Base-by-base conservation (phyloP, 2,113 vertebrate genomes). In the Mobula hypostoma region DNA sequence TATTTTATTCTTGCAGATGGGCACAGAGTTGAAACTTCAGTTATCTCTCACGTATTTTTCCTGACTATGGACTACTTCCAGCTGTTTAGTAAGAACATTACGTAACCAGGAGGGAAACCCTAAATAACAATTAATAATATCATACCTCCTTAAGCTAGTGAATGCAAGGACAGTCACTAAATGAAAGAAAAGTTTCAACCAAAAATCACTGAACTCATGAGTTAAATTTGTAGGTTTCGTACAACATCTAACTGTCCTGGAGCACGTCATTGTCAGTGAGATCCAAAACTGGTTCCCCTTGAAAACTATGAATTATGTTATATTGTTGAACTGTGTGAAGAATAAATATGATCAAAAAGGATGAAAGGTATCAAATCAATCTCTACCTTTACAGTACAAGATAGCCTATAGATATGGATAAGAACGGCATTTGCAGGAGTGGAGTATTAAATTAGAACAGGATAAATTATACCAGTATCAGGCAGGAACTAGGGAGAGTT, bases 321-420 rank as follows among this genome's bases (percentile, higher is more conserved):
- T 74, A 74, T 24, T 74, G 4, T 17, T 68, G 15, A 9, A 68
- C 9, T 68, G 66, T 74, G 70, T 8, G 48, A 83, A 56, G 80
- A 83, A 24, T 27, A 56, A 83, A 58, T 58, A 19, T 83, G 2
- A 66, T 2, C 9, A 90, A 21, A 74, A 21, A 29, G 7, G 91
- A 94, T 8, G 48, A 68, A 79, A 61, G 72, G 76, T 24, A 32
- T 8, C 11, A 90, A 11, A 91, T 90, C 94, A 40, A 92, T 66
- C 72, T 21, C 17, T 21, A 94, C 85, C 66, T 24, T 92, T 96
- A 94, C 96, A 96, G 85, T 40, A 19, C 56, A 48, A 36, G 36
- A 48, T 48, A 48, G 48, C 48, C 48, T 48, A 48, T 48, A 48
- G 48, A 48, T 48, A 48, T 2, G 48, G 48, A 48, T 48, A 48